Evolutionary conservation across 2,797 vertebrate species (phyloP).

Genomic region (Scomberomorus guttatus): DNA sequence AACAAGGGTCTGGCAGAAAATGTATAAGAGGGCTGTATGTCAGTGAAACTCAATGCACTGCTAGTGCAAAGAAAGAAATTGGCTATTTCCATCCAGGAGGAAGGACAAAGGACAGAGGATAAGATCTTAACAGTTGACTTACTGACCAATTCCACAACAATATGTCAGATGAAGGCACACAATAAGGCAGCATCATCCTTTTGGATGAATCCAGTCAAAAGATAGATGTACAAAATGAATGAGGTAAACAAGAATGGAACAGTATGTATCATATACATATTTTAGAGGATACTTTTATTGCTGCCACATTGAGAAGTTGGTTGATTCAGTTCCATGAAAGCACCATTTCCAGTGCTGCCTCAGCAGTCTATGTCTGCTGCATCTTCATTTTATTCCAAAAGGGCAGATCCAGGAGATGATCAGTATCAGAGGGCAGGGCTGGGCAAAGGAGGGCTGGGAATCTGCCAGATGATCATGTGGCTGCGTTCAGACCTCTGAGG

Average conservation of each 20-base stretch:
- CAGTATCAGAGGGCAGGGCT: conserved; percentile 79
- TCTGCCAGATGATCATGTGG: conserved; percentile 91
- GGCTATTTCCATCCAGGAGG: conserved; percentile 13
- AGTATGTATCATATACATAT: conserved; percentile 19
- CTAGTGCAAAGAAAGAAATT: conserved; percentile 35
- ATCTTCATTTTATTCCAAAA: conserved; percentile 19
- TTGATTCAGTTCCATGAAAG: conserved; percentile 22
- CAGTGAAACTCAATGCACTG: conserved; percentile 18
- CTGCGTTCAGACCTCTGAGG: conserved; percentile 88
- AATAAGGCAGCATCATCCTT: conserved; percentile 12
- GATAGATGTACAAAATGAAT: conserved; percentile 26
- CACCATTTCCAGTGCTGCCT: conserved; percentile 18
- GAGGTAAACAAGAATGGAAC: conserved; percentile 56
- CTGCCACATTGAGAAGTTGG: conserved; percentile 22
- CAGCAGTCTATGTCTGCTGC: background rate
- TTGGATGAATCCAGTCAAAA: conserved; percentile 35
- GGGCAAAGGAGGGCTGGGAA: conserved; percentile 69
- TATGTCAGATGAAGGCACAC: conserved; percentile 58
- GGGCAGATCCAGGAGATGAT: background rate
- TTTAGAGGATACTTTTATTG: conserved; percentile 32
- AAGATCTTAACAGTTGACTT: conserved; percentile 10
- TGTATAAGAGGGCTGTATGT: background rate
- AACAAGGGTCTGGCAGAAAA: background rate
- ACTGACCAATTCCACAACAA: conserved; percentile 42
- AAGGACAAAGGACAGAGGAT: background rate